Conservation (phyloP, 2,797 vertebrate species). For the Hemitrygon akajei region DNA sequence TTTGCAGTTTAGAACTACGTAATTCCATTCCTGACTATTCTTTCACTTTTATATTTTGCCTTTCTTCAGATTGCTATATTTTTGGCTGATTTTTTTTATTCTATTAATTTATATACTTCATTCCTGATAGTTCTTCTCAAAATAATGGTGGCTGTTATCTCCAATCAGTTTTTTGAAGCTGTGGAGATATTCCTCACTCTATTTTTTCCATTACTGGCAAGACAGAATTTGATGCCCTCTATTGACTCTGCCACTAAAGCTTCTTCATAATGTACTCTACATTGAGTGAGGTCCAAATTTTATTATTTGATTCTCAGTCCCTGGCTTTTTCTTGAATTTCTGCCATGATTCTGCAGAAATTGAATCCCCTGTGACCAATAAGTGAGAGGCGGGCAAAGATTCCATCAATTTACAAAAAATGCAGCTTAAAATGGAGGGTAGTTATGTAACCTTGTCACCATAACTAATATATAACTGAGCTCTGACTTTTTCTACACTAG, state of each 20-base stretch:
- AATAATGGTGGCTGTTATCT: no score
- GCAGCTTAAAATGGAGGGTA: not conserved
- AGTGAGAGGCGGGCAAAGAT: not conserved
- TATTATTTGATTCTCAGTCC: not conserved
- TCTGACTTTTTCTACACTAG: not conserved
- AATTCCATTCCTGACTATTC: not conserved
- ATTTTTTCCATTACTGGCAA: not conserved
- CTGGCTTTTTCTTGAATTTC: not conserved
- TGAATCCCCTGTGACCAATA: not conserved
- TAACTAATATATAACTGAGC: not conserved
- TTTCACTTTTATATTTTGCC: not conserved
- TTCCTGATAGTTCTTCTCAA: not conserved
- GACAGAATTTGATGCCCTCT: not conserved
- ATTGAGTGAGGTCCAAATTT: no score
- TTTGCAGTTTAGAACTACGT: not conserved
- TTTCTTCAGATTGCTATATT: not conserved
- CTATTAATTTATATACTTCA: not conserved
- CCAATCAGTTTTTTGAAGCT: no score
- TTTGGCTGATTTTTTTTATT: conserved; percentile 32
- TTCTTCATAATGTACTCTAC: not conserved
- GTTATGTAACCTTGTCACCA: not conserved
- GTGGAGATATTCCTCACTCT: not conserved
- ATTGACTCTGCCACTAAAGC: not conserved
- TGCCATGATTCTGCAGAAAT: not conserved
- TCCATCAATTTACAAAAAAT: not conserved